These are phyloP conservation scores for Ypsolopha sequella DNA, from an alignment of 2,888 invertebrate species.

Conservation along the genomic window DNA sequence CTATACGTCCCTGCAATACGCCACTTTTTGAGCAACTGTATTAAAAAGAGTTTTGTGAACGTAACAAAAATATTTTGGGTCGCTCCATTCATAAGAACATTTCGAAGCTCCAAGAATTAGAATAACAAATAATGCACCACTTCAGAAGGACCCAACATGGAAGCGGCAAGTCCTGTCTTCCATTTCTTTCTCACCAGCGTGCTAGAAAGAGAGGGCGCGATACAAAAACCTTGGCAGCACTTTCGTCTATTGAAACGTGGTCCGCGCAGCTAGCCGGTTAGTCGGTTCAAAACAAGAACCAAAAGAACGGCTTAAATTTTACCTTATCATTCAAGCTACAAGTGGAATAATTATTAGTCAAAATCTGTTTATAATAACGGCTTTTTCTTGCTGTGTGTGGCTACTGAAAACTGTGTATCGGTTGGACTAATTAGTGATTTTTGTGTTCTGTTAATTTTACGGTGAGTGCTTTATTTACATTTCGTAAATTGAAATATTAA, in stretches of 20 bases:
- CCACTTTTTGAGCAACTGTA: no score
- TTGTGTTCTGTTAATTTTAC: no score
- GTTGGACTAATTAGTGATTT: no score
- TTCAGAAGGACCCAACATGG: neutral
- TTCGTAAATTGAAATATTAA: no score
- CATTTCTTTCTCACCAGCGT: slow-evolving; percentile 34
- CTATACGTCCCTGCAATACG: no score
- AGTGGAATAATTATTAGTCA: neutral
- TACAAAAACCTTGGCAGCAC: slow-evolving; percentile 68
- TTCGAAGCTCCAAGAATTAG: slow-evolving; percentile 24
- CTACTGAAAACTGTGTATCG: neutral
- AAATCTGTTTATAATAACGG: neutral
- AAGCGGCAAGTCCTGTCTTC: slow-evolving; percentile 15
- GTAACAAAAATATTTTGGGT: neutral
- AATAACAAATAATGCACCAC: slow-evolving; percentile 29
- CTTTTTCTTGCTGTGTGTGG: neutral
- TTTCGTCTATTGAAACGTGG: slow-evolving; percentile 68
- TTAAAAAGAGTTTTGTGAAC: no score
- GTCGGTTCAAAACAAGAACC: slow-evolving; percentile 30
- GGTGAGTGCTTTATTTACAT: no score
- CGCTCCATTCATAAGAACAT: neutral
- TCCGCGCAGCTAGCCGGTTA: slow-evolving; percentile 55
- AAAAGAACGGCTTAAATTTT: neutral
- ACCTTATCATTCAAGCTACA: neutral
- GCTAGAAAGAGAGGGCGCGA: slow-evolving; percentile 51